Evolutionary conservation across 2,113 vertebrate species (phyloP).

Genomic region (Patagioenas fasciata): DNA sequence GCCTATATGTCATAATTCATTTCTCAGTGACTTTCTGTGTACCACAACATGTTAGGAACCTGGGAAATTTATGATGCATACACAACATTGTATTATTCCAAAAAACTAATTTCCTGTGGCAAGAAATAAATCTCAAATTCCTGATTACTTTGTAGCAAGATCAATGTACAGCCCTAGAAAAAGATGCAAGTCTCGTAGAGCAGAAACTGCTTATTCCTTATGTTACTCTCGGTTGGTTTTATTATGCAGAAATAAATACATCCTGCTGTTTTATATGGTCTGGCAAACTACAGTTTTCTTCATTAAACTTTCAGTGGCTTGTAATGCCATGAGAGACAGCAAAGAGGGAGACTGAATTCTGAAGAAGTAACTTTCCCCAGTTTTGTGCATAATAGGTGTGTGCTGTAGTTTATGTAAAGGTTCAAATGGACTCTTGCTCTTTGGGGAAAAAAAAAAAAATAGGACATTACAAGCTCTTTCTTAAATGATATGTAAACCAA

Average conservation of each 20-base stretch:
- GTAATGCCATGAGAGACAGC: neutral
- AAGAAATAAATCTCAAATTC: conserved; percentile 3
- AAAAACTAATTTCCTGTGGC: neutral
- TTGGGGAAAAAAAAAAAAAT: no score
- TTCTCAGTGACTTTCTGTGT: neutral
- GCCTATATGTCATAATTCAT: neutral
- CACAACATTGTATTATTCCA: neutral
- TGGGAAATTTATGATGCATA: neutral
- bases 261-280: neutral
- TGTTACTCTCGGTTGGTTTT: neutral
- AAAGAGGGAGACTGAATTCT: neutral
- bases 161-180: neutral
- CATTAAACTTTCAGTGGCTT: neutral
- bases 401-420: neutral
- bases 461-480: neutral
- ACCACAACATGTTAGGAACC: neutral
- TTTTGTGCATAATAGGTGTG: neutral
- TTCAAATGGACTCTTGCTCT: neutral
- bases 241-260: conserved; percentile 1
- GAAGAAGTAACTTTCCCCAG: neutral
- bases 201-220: neutral
- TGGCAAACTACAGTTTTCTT: conserved; percentile 7
- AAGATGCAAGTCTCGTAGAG: neutral
- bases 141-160: neutral
- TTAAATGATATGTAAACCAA: neutral